Conservation (phyloP, 2,888 invertebrate species). For the Pseudococcus longispinus region DNA sequence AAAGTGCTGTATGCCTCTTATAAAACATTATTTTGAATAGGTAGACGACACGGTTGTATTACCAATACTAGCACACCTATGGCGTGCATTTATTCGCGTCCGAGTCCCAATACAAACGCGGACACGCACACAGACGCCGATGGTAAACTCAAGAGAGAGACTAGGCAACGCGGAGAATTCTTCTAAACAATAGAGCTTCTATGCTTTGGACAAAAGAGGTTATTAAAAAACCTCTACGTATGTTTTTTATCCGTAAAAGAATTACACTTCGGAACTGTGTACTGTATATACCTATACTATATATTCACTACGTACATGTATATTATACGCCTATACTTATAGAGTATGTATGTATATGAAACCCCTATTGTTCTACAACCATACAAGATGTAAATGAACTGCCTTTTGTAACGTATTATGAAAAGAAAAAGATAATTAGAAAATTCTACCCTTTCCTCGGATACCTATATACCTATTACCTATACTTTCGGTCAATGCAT, state of each 20-base stretch:
- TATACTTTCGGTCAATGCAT: background rate
- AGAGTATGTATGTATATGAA: slow-evolving; percentile 7
- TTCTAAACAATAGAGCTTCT: slow-evolving; percentile 51
- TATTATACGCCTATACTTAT: slow-evolving; percentile 30
- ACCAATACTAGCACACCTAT: background rate
- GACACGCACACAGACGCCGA: background rate
- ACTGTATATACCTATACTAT: slow-evolving; percentile 24
- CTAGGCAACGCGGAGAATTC: slow-evolving; percentile 46
- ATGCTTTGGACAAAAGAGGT: slow-evolving; percentile 54
- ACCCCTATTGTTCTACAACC: slow-evolving; percentile 54
- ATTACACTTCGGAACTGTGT: slow-evolving; percentile 51
- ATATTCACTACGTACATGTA: background rate
- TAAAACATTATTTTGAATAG: slow-evolving; percentile 26
- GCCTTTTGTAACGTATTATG: slow-evolving; percentile 55
- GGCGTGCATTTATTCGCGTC: slow-evolving; percentile 3
- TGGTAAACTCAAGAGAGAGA: slow-evolving; percentile 33
- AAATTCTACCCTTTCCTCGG: slow-evolving; percentile 48
- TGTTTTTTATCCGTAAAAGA: slow-evolving; percentile 55
- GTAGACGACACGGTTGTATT: background rate
- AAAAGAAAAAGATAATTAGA: slow-evolving; percentile 56
- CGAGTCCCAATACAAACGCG: slow-evolving; percentile 11
- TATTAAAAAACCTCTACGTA: slow-evolving; percentile 50
- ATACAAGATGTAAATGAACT: slow-evolving; percentile 56
- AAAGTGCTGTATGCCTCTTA: slow-evolving; percentile 24
- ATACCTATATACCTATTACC: background rate